phyloP scores from a whole-genome alignment of 2,113 vertebrate species.

The Ginglymostoma cirratum region DNA sequence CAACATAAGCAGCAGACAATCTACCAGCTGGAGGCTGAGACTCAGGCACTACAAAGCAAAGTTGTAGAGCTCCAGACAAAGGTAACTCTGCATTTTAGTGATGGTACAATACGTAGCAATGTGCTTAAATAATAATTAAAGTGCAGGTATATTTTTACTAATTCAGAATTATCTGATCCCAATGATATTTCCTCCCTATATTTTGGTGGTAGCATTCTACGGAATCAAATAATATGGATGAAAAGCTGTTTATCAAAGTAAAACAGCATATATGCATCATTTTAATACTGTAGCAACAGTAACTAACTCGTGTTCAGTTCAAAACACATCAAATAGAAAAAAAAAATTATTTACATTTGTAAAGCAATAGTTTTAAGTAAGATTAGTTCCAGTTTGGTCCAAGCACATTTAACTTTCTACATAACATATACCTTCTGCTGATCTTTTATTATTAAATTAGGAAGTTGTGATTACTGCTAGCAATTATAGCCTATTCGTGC shows the following conservation, averaged over 20 bases:
- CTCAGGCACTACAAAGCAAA: conserved; percentile 39
- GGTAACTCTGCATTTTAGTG: conserved; percentile 28
- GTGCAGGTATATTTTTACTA: not conserved
- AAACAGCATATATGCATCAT: not conserved
- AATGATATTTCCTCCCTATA: not conserved
- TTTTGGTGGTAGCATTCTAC: not conserved
- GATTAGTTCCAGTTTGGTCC: not conserved
- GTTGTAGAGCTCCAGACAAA: conserved; percentile 38
- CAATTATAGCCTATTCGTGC: not conserved
- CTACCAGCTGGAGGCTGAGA: conserved; percentile 36
- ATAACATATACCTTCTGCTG: not conserved
- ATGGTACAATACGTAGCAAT: not conserved
- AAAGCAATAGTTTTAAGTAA: not conserved
- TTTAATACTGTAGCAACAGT: not conserved
- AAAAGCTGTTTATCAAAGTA: not conserved
- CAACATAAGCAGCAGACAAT: conserved; percentile 40
- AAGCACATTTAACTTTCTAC: not conserved
- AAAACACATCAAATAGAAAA: not conserved
- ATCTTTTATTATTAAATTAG: not conserved
- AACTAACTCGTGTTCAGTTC: not conserved
- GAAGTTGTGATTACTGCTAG: not conserved
- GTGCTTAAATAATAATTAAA: not conserved
- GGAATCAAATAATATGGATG: not conserved
- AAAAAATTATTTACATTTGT: not conserved
- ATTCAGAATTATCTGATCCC: not conserved